phyloP scores from a whole-genome alignment of 2,888 invertebrate genomes.

The Ferrisia virgata region DNA sequence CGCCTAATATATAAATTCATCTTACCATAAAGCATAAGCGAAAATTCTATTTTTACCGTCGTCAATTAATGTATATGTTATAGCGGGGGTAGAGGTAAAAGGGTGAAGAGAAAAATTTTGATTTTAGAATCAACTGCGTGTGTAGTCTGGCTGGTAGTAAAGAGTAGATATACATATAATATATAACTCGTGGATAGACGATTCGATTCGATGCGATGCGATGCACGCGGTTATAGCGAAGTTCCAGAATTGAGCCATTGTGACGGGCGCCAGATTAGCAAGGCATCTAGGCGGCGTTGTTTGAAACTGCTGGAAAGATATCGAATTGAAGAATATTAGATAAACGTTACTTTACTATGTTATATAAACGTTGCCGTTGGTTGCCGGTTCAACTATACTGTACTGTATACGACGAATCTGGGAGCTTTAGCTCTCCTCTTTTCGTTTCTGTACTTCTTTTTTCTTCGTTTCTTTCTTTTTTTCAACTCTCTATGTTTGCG shows the following conservation, averaged over 20 bases:
- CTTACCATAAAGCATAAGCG: no score
- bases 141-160: no score
- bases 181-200: no score
- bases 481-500: background rate
- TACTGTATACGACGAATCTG: background rate
- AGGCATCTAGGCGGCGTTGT: constrained; percentile 22
- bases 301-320: constrained; percentile 25
- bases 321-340: constrained; percentile 32
- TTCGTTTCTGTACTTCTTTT: background rate
- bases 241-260: constrained; percentile 5
- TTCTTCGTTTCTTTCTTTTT: background rate
- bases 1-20: background rate
- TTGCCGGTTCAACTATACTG: no score
- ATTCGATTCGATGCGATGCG: background rate
- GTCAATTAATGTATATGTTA: background rate
- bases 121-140: background rate
- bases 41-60: background rate
- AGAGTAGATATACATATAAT: background rate
- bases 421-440: constrained; percentile 9
- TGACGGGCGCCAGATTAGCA: constrained; percentile 32
- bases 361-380: constrained; percentile 19
- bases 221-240: background rate
- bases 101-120: background rate
- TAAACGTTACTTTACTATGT: constrained; percentile 11
- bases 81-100: background rate